Conservation (phyloP, 1,140 invertebrate species). For the Ips nitidus region DNA sequence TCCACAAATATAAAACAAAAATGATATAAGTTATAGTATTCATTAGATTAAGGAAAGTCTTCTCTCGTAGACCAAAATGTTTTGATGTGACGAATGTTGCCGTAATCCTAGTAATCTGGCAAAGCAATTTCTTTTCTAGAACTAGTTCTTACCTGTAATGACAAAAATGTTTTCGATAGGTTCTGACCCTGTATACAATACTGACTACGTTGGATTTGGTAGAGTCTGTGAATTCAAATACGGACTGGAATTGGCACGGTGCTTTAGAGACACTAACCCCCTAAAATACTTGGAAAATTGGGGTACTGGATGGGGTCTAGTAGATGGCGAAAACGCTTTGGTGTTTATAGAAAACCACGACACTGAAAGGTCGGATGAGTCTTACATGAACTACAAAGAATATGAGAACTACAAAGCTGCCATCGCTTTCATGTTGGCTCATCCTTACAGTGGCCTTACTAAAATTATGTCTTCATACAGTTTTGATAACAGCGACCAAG, state of each 20-base stretch:
- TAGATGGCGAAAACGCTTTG: conserved; percentile 58
- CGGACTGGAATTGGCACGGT: conserved; percentile 60
- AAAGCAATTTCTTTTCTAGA: too few relatives aligned
- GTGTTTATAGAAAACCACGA: conserved; percentile 68
- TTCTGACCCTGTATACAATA: conserved; percentile 65
- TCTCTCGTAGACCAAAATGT: too few relatives aligned
- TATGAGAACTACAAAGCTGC: conserved; percentile 70
- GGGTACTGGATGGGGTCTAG: conserved; percentile 60
- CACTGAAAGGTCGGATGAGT: conserved; percentile 59
- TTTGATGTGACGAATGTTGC: too few relatives aligned
- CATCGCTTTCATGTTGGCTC: conserved; percentile 80
- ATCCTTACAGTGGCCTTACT: conserved; percentile 77
- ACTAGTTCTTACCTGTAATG: too few relatives aligned
- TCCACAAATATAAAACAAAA: too few relatives aligned
- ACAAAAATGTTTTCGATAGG: too few relatives aligned
- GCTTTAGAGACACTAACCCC: conserved; percentile 56
- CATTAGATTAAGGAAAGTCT: too few relatives aligned
- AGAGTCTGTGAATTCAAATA: conserved; percentile 77
- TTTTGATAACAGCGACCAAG: conserved; percentile 59
- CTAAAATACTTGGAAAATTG: conserved; percentile 51
- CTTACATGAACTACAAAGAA: conserved; percentile 63
- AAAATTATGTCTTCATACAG: conserved; percentile 78
- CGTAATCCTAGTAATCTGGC: too few relatives aligned
- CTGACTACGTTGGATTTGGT: conserved; percentile 67
- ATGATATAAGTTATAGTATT: too few relatives aligned